Percentiles rank a stretch among this genome's conserved stretches.
Evolutionary conservation across 2,113 vertebrate genomes (phyloP).

Genomic region (Xiphophorus hellerii): DNA sequence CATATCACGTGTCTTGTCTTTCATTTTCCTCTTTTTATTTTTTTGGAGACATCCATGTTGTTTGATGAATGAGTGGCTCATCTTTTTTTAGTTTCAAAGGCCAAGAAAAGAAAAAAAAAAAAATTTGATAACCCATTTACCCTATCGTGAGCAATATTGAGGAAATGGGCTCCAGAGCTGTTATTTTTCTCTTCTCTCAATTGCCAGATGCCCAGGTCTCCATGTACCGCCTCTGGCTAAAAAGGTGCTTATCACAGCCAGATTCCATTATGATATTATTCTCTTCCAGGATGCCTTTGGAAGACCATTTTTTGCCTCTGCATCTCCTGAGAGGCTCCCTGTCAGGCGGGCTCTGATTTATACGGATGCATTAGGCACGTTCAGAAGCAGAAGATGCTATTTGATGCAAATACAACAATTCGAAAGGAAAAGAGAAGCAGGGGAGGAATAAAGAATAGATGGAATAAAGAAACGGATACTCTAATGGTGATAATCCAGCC

Average conservation of each 20-base stretch:
- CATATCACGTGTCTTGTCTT: neutral
- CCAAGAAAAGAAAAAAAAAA: slow-evolving; percentile 49
- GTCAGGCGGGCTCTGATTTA: slow-evolving; percentile 55
- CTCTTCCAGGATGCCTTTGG: slow-evolving; percentile 56
- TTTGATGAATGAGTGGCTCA: slow-evolving; percentile 38
- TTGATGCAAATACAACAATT: slow-evolving; percentile 22
- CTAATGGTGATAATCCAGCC: neutral
- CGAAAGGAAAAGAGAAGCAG: neutral
- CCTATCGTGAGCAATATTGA: slow-evolving; percentile 67
- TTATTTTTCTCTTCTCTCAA: slow-evolving; percentile 43
- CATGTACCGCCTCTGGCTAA: slow-evolving; percentile 58
- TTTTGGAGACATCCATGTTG: slow-evolving; percentile 26
- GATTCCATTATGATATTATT: slow-evolving; percentile 75
- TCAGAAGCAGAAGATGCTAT: slow-evolving; percentile 34
- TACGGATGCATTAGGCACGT: slow-evolving; percentile 33
- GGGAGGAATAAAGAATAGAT: slow-evolving; percentile 1
- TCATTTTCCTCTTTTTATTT: neutral
- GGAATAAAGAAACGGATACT: neutral
- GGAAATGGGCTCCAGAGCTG: slow-evolving; percentile 50
- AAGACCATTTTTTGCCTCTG: slow-evolving; percentile 51
- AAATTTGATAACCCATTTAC: slow-evolving; percentile 74
- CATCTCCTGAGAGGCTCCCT: slow-evolving; percentile 22
- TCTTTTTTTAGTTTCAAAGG: slow-evolving; percentile 60
- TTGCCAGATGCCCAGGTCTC: slow-evolving; percentile 51
- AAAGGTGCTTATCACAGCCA: slow-evolving; percentile 56